Conservation (phyloP, 2,797 vertebrate species). For the Gambelia wislizenii region DNA sequence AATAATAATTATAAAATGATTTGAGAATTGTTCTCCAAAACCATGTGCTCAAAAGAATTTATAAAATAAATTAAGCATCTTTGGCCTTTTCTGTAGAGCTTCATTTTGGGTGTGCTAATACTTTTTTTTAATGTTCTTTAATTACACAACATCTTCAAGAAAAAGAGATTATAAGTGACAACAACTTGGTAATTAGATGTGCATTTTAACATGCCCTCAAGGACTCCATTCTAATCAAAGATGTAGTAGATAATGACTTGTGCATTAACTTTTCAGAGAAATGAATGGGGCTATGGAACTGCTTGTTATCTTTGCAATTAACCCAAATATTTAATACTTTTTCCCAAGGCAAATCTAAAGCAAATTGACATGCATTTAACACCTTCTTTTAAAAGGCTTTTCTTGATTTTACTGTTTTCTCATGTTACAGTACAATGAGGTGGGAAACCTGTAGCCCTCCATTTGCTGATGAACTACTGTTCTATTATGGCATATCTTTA, state of each 20-base stretch:
- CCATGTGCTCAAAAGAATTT: not conserved
- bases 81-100: not conserved
- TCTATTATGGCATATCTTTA: not conserved
- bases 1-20: not conserved
- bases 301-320: constrained; percentile 22
- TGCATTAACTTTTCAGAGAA: not conserved
- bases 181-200: constrained; percentile 9
- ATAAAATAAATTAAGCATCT: not conserved
- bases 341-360: not conserved
- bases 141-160: not conserved
- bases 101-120: not conserved
- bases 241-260: constrained; percentile 18
- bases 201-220: constrained; percentile 2
- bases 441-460: not conserved
- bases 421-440: not conserved
- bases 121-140: not conserved
- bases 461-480: not conserved
- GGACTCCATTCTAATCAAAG: not conserved
- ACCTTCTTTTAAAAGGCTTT: not conserved
- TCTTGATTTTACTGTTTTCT: not conserved
- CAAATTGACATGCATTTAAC: constrained; percentile 1
- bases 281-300: not conserved
- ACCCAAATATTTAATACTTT: not conserved
- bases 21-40: not conserved
- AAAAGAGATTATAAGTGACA: constrained; percentile 6